Evolutionary conservation across 2,888 invertebrate species (phyloP).

Genomic region (Tetramorium bicarinatum): DNA sequence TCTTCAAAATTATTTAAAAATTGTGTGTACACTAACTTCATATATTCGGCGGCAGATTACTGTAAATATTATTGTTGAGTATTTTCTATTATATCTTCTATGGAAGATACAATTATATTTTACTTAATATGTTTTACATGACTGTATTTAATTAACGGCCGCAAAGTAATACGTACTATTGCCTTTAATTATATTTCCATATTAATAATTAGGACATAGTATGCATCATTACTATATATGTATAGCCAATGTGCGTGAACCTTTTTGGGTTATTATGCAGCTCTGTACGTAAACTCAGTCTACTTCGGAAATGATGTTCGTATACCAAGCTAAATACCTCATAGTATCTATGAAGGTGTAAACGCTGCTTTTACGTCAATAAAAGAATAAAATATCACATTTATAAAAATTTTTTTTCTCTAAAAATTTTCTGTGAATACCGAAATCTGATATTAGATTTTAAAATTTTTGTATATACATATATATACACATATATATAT

Average conservation of each 20-base stretch:
- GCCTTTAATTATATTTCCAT: slow-evolving; percentile 46
- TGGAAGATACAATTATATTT: slow-evolving; percentile 10
- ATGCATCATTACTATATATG: slow-evolving; percentile 48
- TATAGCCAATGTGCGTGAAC: slow-evolving; percentile 56
- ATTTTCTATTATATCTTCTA: slow-evolving; percentile 15
- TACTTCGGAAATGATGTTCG: slow-evolving; percentile 66
- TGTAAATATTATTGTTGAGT: slow-evolving; percentile 43
- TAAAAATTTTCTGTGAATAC: slow-evolving; percentile 52
- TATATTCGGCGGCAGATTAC: slow-evolving; percentile 37
- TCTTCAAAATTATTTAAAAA: slow-evolving; percentile 9
- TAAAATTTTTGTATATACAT: neutral
- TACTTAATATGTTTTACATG: slow-evolving; percentile 54
- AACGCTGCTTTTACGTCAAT: slow-evolving; percentile 73
- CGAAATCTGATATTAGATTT: slow-evolving; percentile 41
- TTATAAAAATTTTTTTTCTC: slow-evolving; percentile 64
- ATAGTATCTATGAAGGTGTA: slow-evolving; percentile 77
- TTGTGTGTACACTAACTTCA: slow-evolving; percentile 45
- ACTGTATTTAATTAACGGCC: slow-evolving; percentile 57
- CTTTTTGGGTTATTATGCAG: slow-evolving; percentile 47
- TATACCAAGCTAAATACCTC: slow-evolving; percentile 67
- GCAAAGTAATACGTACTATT: slow-evolving; percentile 8
- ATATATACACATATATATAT: neutral
- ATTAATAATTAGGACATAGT: slow-evolving; percentile 56
- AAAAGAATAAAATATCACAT: slow-evolving; percentile 65
- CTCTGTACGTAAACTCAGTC: slow-evolving; percentile 66